Evolutionary conservation across 2,113 vertebrate species (phyloP).

Genomic region (Phrynosoma blainvillii): DNA sequence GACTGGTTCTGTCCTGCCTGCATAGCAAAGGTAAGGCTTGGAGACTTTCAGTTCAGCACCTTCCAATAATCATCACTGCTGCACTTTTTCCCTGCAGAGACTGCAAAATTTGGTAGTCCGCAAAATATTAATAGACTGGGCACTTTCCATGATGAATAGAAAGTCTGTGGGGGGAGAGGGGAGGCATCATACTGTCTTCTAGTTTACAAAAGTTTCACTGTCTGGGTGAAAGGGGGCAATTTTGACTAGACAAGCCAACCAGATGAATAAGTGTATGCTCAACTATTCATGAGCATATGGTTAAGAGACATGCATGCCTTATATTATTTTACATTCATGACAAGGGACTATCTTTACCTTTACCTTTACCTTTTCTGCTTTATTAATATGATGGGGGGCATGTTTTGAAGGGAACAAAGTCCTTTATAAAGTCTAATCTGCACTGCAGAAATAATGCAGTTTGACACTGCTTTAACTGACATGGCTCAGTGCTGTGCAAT

Average conservation of each 20-base stretch:
- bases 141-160: too few relatives aligned
- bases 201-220: background rate
- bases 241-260: background rate
- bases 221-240: background rate
- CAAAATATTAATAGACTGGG: background rate
- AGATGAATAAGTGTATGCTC: background rate
- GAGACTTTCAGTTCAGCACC: too few relatives aligned
- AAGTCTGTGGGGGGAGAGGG: background rate
- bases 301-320: background rate
- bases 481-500: too few relatives aligned
- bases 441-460: too few relatives aligned
- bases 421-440: too few relatives aligned
- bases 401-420: too few relatives aligned
- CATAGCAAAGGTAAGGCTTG: constrained; percentile 91
- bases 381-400: too few relatives aligned
- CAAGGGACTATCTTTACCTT: too few relatives aligned
- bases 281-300: background rate
- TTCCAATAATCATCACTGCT: background rate
- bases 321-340: background rate
- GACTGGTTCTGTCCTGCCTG: constrained; percentile 99
- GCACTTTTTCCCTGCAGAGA: background rate
- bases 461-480: too few relatives aligned
- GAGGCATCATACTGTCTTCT: background rate
- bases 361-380: too few relatives aligned
- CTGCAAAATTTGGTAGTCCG: background rate